These are phyloP conservation scores for Polyommatus iphigenia DNA, from an alignment of 2,888 invertebrate species.

Conservation along the genomic window DNA sequence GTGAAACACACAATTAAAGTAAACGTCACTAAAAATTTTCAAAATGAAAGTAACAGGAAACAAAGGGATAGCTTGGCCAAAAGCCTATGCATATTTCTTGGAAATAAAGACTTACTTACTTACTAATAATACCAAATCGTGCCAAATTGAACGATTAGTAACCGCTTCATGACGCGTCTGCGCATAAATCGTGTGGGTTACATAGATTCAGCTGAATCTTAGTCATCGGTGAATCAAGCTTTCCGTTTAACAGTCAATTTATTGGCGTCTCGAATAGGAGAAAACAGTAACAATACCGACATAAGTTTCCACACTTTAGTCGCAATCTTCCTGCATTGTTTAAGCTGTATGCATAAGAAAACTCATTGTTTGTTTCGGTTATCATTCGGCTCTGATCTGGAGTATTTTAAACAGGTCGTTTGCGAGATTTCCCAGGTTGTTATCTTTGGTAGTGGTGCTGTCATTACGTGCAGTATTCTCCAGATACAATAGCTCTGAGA, in stretches of 20 bases:
- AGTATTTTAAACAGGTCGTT: slow-evolving; percentile 63
- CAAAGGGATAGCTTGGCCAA: not conserved
- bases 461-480: slow-evolving; percentile 73
- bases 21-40: not conserved
- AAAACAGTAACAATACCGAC: slow-evolving; percentile 55
- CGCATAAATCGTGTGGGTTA: slow-evolving; percentile 29
- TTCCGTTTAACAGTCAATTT: slow-evolving; percentile 51
- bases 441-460: slow-evolving; percentile 61
- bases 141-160: not conserved
- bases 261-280: slow-evolving; percentile 57
- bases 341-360: slow-evolving; percentile 60
- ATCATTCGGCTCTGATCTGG: slow-evolving; percentile 67
- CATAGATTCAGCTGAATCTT: slow-evolving; percentile 45
- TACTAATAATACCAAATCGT: not conserved
- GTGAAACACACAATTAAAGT: no score
- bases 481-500: slow-evolving; percentile 47
- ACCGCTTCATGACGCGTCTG: slow-evolving; percentile 20
- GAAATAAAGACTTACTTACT: no score
- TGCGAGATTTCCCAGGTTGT: slow-evolving; percentile 71
- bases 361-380: slow-evolving; percentile 70
- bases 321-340: slow-evolving; percentile 55
- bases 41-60: not conserved
- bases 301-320: slow-evolving; percentile 45
- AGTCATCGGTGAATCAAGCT: slow-evolving; percentile 69
- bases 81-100: not conserved